phyloP scores from a whole-genome alignment of 92 coral and sea anemone species.

The Epizoanthus scotinus region DNA sequence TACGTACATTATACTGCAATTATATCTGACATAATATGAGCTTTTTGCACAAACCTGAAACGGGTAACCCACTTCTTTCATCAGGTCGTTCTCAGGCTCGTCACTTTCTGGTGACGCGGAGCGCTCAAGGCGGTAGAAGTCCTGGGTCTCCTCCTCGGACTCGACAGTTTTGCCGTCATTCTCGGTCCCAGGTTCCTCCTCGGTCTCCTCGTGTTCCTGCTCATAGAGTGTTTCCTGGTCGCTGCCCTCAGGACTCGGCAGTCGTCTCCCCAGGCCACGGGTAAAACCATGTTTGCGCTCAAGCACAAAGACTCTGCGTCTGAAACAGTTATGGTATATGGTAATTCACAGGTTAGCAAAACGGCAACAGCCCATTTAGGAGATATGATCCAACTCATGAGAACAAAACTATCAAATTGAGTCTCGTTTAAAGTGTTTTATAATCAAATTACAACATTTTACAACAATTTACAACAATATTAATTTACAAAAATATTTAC shows the following conservation, averaged over 20 bases:
- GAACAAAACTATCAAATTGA: neutral
- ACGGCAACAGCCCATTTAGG: too few relatives aligned
- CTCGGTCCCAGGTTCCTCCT: conserved; percentile 44
- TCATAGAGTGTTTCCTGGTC: conserved; percentile 70
- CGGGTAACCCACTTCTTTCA: conserved; percentile 37
- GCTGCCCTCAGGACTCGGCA: conserved; percentile 87
- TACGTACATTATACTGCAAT: neutral
- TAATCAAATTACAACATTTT: too few relatives aligned
- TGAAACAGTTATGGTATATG: neutral
- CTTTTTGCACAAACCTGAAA: conserved; percentile 23
- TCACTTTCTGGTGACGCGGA: conserved; percentile 56
- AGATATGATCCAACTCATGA: neutral
- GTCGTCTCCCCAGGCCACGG: conserved; percentile 79
- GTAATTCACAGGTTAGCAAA: too few relatives aligned
- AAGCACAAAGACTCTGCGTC: conserved; percentile 54
- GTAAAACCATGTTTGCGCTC: conserved; percentile 71
- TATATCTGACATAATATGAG: neutral
- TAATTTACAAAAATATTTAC: too few relatives aligned
- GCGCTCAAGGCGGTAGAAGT: conserved; percentile 86
- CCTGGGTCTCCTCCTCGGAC: conserved; percentile 77
- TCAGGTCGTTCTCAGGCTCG: conserved; percentile 33
- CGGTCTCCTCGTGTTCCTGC: conserved; percentile 49
- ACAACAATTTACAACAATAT: too few relatives aligned
- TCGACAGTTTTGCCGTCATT: conserved; percentile 27
- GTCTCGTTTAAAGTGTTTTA: too few relatives aligned